phyloP scores from a whole-genome alignment of 2,888 invertebrate species.

The Lingula anatina region DNA sequence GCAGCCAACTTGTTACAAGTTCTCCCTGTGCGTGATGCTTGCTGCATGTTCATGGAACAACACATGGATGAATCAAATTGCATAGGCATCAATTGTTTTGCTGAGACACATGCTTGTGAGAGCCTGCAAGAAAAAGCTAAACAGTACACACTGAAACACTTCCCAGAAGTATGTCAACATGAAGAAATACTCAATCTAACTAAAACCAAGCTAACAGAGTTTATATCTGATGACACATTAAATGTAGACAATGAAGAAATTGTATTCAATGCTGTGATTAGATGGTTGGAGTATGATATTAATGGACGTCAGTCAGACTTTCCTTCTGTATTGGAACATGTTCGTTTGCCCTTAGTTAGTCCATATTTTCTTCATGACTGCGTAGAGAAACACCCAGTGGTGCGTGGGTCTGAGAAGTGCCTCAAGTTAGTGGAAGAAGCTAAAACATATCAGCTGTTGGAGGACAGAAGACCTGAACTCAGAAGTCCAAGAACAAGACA shows the following conservation, averaged over 20 bases:
- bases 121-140: constrained; percentile 54
- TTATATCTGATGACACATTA: constrained; percentile 54
- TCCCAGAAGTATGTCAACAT: constrained; percentile 26
- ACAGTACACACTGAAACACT: constrained; percentile 46
- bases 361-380: constrained; percentile 56
- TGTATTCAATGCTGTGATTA: constrained; percentile 54
- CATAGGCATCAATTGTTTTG: constrained; percentile 56
- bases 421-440: constrained; percentile 54
- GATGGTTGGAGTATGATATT: constrained; percentile 53
- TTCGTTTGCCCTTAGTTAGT: constrained; percentile 54
- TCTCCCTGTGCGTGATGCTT: constrained; percentile 52
- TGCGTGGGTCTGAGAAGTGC: constrained; percentile 49
- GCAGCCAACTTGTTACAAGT: constrained; percentile 54
- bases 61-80: constrained; percentile 56
- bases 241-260: constrained; percentile 55
- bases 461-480: constrained; percentile 52
- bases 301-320: constrained; percentile 41
- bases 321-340: constrained; percentile 51
- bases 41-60: constrained; percentile 51
- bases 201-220: constrained; percentile 53
- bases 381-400: constrained; percentile 49
- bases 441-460: constrained; percentile 53
- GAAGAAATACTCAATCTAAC: constrained; percentile 51
- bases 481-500: constrained; percentile 49
- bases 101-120: constrained; percentile 55